Base-by-base conservation (phyloP, 92 coral and sea anemone species). In the Epizoanthus fatuus region DNA sequence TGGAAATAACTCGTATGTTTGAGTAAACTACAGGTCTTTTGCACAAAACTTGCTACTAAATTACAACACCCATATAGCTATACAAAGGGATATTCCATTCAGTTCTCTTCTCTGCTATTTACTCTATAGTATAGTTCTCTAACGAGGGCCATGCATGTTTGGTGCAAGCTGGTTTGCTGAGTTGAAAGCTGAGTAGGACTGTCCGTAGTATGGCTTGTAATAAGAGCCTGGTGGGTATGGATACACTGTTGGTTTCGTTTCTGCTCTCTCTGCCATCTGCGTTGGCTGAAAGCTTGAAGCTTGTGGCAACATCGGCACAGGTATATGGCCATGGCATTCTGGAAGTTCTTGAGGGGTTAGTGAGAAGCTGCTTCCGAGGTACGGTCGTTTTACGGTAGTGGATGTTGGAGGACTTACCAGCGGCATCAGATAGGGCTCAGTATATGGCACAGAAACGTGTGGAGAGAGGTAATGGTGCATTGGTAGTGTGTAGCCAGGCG, bases 401-500 rank as follows among this genome's bases (percentile, higher is more conserved):
- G 93, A 90, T 4, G 89, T 88, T 39, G 93, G 53, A 7, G 93
- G 87, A 29, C 84, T 86, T n/a, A 88, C 88, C 5, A 92, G 73
- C 2, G 98, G 96, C 94, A 95, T 85, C 40, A 95, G 89, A 78
- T 90, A 92, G 14, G 96, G 82, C 58, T 95, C 98, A 16, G 94
- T 82, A 81, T 92, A 95, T 11, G 95, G 93, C 8, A 95, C 75
- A 10, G 98, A 96, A 7, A 92, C 92, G 59, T 95, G 98, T 4
- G 98, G 96, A 63, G 87, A 87, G 1, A 95, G 91, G 56, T 95
- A 95, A 73, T 92, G 98, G 42, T 95, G 98, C 91, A 95, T 88
- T 3, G 95, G 91, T 44, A 92, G 89, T 35, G 96, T 84, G 75
- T 92, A 95, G 35, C 98, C 84, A 2, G 95, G 81, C 1, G 94